Evolutionary conservation across 2,888 invertebrate genomes (phyloP), one percentile per base, ranked within the genome.

Genomic region (Himalopsyche japonica): DNA sequence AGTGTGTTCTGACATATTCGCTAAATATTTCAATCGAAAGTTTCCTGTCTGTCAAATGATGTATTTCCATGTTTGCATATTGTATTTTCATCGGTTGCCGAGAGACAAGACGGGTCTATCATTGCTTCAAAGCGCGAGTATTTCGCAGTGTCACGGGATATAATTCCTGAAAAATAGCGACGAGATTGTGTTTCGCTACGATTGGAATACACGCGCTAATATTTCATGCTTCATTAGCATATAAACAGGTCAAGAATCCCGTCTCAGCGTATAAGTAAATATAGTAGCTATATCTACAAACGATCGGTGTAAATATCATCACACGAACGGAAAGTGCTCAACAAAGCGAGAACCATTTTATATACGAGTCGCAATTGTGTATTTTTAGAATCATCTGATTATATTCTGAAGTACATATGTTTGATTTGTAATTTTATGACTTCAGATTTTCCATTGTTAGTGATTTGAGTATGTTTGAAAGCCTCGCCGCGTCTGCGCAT

Each of bases 171-270:
- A 70, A 70, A 27, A 70, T 70, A 70, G 27, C 8, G 5, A 70
- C 12, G 70, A 70, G 70, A 30, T 70, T 70, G 27, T 70, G 30
- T 24, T 70, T 70, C 27, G 70, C 70, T 27, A 30, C 70, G 12
- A 70, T 30, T 27, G 70, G 70, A 7, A 24, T 27, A 70, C 70
- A 70, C 70, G 70, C 70, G 70, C 70, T 70, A 70, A 70, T 70
- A 70, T 43, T 79, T 18, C 48, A 48, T 48, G 79, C 48, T 79
- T 79, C 47, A 48, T 27, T 79, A 79, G 27, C 79, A 79, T 27
- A 79, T 48, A 79, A 79, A 79, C 79, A 79, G 79, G 79, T 79
- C 79, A 79, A 79, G 79, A 47, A 43, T 79, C 79, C 79, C 79
- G n/a, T 77, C 77, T 77, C 77, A 43, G 77, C 37, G 77, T 77